Base-by-base conservation (phyloP, 2,888 invertebrate genomes). In the Volucella inflata region DNA sequence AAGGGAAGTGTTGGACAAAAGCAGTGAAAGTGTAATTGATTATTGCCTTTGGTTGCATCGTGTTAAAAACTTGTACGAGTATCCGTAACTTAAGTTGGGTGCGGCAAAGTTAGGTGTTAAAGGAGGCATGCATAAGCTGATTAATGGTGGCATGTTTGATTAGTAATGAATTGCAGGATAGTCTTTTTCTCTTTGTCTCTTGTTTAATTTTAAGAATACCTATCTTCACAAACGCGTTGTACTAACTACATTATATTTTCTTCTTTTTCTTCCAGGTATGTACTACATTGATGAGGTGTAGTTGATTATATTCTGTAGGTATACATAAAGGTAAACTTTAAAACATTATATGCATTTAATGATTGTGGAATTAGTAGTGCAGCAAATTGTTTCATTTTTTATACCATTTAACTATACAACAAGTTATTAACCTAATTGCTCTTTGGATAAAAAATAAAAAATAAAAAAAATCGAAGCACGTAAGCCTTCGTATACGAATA, bases 11-110 rank as follows among this genome's bases (percentile, higher is more conserved):
- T 65, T 46, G 76, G 67, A 70, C 80, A 67, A 80, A 76, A 72
- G 30, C 68, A 72, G 85, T 85, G 85, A 85, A 85, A 85, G 85
- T 85, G 81, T 85, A 85, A 85, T 85, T 85, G 85, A 85, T 85
- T 85, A 85, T 82, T 82, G 65, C 77, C 80, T 81, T 68, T 57
- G 67, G 42, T 30, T 30, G 30, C 6, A 6, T 30, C 30, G 30
- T 30, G 30, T 30, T 30, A 30, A 6, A 6, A 1, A 30, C 30
- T 30, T 30, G 30, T 30, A 30, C 30, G 30, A 30, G 30, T 30
- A 0, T 30, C 30, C 30, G 30, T 30, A 30, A 30, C 4, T 30
- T 70, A 50, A 71, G 55, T 65, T 72, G 53, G 72, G 77, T 77
- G 67, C 60, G 64, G 64, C 67, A 50, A 30, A 12, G 65, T 80